These are phyloP conservation scores for Picus viridis DNA, from an alignment of 2,797 vertebrate genomes.

Conservation along the genomic window DNA sequence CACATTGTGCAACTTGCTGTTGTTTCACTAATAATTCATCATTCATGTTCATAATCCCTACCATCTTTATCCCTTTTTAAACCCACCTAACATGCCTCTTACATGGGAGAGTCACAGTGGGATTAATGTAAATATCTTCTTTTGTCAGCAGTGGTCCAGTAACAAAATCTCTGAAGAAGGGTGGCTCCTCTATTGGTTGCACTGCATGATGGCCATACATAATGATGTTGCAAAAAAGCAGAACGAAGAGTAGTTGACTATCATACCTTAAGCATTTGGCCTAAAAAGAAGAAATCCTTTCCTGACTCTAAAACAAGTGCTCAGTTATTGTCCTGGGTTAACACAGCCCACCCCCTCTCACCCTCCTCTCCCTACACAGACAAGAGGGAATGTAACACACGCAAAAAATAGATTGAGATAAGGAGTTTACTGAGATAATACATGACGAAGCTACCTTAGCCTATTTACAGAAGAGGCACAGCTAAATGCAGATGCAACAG, in stretches of 20 bases:
- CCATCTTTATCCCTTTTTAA: neutral
- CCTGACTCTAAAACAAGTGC: neutral
- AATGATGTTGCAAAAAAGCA: neutral
- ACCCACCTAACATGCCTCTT: neutral
- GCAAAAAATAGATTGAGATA: too few relatives aligned
- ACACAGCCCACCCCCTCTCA: too few relatives aligned
- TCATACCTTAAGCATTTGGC: neutral
- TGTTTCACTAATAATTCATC: neutral
- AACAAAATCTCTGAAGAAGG: neutral
- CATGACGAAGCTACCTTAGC: too few relatives aligned
- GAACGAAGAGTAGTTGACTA: neutral
- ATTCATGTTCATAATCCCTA: neutral
- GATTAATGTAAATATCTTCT: neutral
- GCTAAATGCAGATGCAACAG: too few relatives aligned
- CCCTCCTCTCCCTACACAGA: too few relatives aligned
- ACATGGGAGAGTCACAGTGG: accelerated
- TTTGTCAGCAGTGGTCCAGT: neutral
- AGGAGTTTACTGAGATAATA: too few relatives aligned
- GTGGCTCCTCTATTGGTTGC: neutral
- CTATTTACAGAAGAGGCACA: too few relatives aligned
- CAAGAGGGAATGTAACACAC: too few relatives aligned
- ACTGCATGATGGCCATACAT: neutral
- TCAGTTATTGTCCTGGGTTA: neutral
- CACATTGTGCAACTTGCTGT: neutral
- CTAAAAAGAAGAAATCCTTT: neutral